Percentiles rank a stretch among this genome's conserved stretches.
These are phyloP conservation scores for Lacerta bilineata DNA, from an alignment of 2,797 vertebrate genomes.

Conservation along the genomic window DNA sequence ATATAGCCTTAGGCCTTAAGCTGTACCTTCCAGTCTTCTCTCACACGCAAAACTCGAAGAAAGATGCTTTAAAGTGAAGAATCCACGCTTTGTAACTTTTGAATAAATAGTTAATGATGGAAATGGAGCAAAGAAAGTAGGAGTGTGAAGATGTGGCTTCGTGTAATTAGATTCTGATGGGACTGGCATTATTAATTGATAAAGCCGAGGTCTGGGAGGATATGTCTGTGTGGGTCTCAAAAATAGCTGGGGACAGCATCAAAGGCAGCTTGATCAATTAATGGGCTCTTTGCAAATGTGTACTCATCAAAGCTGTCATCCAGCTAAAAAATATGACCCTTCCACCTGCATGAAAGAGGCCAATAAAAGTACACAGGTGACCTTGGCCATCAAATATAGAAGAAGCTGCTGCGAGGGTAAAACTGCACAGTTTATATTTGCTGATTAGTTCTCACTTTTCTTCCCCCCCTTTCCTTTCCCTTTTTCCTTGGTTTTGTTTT, in stretches of 20 bases:
- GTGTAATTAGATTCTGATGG: conserved; percentile 96
- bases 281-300: conserved; percentile 92
- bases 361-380: conserved; percentile 89
- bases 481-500: conserved; percentile 61
- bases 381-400: conserved; percentile 89
- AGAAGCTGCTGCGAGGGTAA: conserved; percentile 80
- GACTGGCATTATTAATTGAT: conserved; percentile 99
- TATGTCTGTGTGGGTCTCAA: conserved; percentile 89
- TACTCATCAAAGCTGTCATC: conserved; percentile 98
- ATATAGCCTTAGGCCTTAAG: conserved; percentile 85
- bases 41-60: conserved; percentile 74
- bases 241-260: conserved; percentile 96
- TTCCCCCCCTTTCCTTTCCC: conserved; percentile 53
- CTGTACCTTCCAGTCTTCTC: conserved; percentile 81
- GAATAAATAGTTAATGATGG: conserved; percentile 98
- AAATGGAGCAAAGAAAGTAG: conserved; percentile 88
- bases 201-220: conserved; percentile 90
- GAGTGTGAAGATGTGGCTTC: conserved; percentile 93
- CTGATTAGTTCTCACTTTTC: conserved; percentile 82
- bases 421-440: conserved; percentile 86
- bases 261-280: conserved; percentile 97
- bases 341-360: conserved; percentile 86
- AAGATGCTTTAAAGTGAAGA: conserved; percentile 85
- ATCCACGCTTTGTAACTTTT: conserved; percentile 88
- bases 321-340: conserved; percentile 86